These are phyloP conservation scores for Bombylius discolor DNA, from an alignment of 2,888 invertebrate species.

Conservation along the genomic window DNA sequence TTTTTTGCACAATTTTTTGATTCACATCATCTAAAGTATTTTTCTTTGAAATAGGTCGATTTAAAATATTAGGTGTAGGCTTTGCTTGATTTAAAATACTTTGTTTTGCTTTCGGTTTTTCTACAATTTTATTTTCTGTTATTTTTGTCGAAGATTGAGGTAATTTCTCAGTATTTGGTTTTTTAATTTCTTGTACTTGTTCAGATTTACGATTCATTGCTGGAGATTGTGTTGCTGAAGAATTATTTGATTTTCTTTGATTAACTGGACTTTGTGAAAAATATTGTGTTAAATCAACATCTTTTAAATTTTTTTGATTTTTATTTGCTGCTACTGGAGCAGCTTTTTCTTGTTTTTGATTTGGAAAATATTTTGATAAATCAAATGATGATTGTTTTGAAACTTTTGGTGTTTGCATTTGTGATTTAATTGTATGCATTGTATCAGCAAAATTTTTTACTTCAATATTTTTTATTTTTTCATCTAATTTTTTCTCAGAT, in stretches of 20 bases:
- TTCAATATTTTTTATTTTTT: constrained; percentile 32
- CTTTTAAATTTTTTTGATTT: constrained; percentile 34
- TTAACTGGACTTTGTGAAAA: constrained; percentile 32
- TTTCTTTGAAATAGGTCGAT: background rate
- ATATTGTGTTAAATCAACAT: constrained; percentile 34
- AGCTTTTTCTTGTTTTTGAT: constrained; percentile 28
- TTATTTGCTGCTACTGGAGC: constrained; percentile 25
- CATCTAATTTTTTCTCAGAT: constrained; percentile 21
- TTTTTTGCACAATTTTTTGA: background rate
- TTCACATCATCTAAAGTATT: constrained; percentile 14
- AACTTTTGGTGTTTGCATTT: constrained; percentile 29
- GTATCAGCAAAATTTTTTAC: constrained; percentile 32
- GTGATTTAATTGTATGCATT: constrained; percentile 32
- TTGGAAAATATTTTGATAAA: constrained; percentile 35
- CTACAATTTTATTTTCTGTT: background rate
- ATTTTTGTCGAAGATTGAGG: background rate
- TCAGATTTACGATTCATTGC: constrained; percentile 2
- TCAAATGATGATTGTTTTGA: constrained; percentile 28
- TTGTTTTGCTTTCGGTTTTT: background rate
- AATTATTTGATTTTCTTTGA: constrained; percentile 16
- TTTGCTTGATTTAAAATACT: background rate
- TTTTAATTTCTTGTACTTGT: background rate
- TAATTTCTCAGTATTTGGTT: background rate
- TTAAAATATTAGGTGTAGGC: background rate
- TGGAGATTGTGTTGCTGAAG: constrained; percentile 6